Base-by-base conservation (phyloP, 2,888 invertebrate genomes). In the Caprella mutica region DNA sequence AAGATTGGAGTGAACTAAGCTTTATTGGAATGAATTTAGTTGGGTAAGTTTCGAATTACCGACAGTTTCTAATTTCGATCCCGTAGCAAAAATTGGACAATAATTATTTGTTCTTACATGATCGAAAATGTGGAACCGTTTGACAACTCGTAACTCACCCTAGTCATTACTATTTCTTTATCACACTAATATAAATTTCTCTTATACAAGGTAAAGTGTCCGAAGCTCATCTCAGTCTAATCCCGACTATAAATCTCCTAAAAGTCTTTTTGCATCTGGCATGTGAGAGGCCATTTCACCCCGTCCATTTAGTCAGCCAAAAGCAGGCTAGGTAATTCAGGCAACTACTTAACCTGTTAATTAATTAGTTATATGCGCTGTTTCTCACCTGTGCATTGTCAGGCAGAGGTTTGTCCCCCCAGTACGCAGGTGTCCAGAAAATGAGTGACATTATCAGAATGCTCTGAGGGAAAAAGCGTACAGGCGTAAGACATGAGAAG, bases 341-440 rank as follows among this genome's bases (percentile, higher is more conserved):
- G 33, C 12, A 33, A 8, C 8, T 23, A 9, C 3, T 3, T 40
- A 40, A 9, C 23, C 40, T 8, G 40, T 2, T n/a, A n/a, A n/a
- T n/a, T n/a, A n/a, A n/a, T n/a, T n/a, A n/a, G n/a, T n/a, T n/a
- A n/a, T n/a, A n/a, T n/a, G n/a, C n/a, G n/a, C n/a, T n/a, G n/a
- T 21, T 40, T 27, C 17, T 5, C 30, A 48, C 48, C 48, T 48
- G 48, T 6, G 48, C 48, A n/a, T 19, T 21, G 17, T 29, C 29
- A 17, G 48, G 48, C 21, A 48, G 48, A n/a, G 30, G 30, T 19
- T 48, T 30, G 48, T 48, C 48, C 2, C 48, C 48, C 48, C 48
- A 48, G 30, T 48, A 48, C 19, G 48, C 48, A 1, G 48, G 48
- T 1, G 21, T 9, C 48, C 48, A 48, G 48, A 48, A 48, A 8